These are phyloP conservation scores for Drosophila robusta DNA, from an alignment of 2,888 invertebrate species.

Conservation along the genomic window DNA sequence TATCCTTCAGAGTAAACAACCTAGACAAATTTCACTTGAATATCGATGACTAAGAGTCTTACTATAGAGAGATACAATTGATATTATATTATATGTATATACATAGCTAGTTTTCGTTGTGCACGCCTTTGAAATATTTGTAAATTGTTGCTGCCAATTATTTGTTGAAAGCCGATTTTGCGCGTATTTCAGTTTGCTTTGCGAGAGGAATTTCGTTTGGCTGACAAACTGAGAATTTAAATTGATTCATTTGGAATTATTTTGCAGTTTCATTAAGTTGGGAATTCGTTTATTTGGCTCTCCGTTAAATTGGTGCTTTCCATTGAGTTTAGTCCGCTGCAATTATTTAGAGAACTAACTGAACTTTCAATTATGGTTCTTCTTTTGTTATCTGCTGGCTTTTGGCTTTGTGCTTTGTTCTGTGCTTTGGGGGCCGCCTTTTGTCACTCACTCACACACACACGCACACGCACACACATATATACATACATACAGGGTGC, in stretches of 20 bases:
- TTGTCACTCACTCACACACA: constrained; percentile 15
- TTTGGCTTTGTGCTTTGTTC: constrained; percentile 28
- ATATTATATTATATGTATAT: no score
- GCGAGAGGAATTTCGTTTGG: constrained; percentile 10
- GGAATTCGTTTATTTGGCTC: constrained; percentile 12
- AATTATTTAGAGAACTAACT: constrained; percentile 19
- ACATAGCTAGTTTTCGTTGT: no score
- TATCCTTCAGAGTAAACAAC: no score
- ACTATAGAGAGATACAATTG: not conserved
- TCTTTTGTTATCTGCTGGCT: not conserved
- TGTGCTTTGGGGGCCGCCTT: constrained; percentile 3
- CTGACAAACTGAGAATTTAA: constrained; percentile 18
- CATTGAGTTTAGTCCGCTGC: constrained; percentile 8
- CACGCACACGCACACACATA: constrained; percentile 4
- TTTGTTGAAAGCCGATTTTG: constrained; percentile 4
- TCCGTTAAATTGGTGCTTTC: not conserved
- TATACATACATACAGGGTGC: constrained; percentile 8
- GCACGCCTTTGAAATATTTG: not conserved
- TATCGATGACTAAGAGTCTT: no score
- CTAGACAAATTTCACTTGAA: no score
- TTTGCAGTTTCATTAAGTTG: constrained; percentile 7
- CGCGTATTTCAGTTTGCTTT: constrained; percentile 3
- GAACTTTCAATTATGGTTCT: constrained; percentile 42
- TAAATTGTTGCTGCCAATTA: constrained; percentile 3
- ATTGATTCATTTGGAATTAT: constrained; percentile 16